Conservation (phyloP, 2,113 vertebrate genomes). For the Rhea pennata region DNA sequence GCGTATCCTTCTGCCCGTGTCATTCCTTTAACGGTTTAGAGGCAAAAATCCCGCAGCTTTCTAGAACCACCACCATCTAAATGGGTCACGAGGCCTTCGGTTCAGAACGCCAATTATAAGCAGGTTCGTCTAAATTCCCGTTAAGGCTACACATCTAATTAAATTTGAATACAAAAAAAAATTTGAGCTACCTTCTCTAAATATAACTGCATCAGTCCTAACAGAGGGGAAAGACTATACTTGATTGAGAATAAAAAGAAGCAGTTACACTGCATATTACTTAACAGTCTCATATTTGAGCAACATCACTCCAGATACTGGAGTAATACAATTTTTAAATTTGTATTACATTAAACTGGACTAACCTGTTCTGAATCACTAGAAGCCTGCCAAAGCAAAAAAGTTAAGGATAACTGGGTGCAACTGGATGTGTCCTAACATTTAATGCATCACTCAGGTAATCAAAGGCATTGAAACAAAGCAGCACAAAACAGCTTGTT, state of each 20-base stretch:
- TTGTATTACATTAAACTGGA: neutral
- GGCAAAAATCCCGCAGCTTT: neutral
- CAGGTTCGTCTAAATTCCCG: neutral
- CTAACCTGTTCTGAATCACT: constrained; percentile 14
- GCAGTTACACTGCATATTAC: neutral
- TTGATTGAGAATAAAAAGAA: neutral
- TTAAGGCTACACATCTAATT: neutral
- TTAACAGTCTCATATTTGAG: neutral
- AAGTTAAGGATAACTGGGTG: neutral
- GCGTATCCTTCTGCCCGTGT: neutral
- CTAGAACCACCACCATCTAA: neutral
- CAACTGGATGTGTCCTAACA: neutral
- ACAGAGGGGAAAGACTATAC: neutral
- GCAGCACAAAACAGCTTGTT: neutral
- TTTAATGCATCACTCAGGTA: constrained; percentile 2
- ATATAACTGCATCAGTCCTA: neutral
- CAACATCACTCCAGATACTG: neutral
- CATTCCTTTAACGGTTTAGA: neutral
- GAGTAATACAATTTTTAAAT: neutral
- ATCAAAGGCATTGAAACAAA: constrained; percentile 15
- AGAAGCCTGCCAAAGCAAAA: constrained; percentile 10
- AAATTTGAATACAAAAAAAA: neutral
- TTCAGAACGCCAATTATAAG: neutral
- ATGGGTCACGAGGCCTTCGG: neutral
- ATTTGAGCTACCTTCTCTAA: neutral